Percentiles rank a stretch among this genome's conserved stretches.
These are phyloP conservation scores for Catostylus mosaicus DNA, from an alignment of 30 jellyfish, hydroid and myxozoan genomes.

Conservation along the genomic window DNA sequence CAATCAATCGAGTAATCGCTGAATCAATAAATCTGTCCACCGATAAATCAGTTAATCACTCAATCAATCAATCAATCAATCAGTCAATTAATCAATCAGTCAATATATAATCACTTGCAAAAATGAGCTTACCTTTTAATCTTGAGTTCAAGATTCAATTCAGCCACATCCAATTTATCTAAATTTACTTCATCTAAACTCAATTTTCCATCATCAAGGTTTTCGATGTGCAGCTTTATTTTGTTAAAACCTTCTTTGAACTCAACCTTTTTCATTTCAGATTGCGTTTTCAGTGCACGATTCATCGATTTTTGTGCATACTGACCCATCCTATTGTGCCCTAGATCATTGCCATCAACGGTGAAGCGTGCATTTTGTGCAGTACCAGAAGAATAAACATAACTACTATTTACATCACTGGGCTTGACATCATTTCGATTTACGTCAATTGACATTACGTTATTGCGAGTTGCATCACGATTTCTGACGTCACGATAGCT, in stretches of 20 bases:
- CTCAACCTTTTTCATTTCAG: neutral
- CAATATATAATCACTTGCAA: neutral
- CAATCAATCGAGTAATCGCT: neutral
- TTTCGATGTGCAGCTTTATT: neutral
- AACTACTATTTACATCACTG: neutral
- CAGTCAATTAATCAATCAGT: neutral
- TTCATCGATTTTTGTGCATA: too few relatives aligned
- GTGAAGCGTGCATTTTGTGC: too few relatives aligned
- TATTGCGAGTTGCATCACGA: neutral
- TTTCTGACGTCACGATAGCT: too few relatives aligned
- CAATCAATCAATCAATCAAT: neutral
- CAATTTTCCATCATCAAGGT: neutral
- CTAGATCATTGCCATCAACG: too few relatives aligned
- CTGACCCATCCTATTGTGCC: too few relatives aligned
- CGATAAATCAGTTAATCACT: neutral
- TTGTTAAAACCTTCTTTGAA: neutral
- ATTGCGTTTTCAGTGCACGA: too few relatives aligned
- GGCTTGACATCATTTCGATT: neutral
- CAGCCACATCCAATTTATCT: neutral
- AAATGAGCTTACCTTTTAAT: neutral
- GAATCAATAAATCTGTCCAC: neutral
- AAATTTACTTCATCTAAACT: neutral
- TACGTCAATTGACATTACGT: neutral
- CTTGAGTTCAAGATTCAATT: neutral
- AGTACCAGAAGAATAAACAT: too few relatives aligned